Evolutionary conservation across 2,888 invertebrate species (phyloP), one percentile per base, ranked within the genome.

Genomic region (Germaria angustata): DNA sequence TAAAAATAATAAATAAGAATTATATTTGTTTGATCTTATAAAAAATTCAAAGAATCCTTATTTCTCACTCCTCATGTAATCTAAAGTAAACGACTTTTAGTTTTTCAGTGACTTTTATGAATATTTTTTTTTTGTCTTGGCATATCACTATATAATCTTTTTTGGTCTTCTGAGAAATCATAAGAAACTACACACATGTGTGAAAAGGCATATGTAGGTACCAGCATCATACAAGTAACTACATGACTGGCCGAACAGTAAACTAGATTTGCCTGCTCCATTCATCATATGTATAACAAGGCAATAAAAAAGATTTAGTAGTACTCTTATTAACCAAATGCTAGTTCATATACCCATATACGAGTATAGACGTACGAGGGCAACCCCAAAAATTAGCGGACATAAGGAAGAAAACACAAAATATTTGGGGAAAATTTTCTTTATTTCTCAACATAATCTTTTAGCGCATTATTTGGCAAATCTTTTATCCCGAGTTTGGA

Each of bases 251-350:
- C 13, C 61, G 53, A 51, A 53, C 32, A 32, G 32, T 77, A 59
- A 69, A 69, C 41, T 68, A 20, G 55, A 51, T 53, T 66, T 66
- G 39, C 39, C 66, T 11, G 44, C 41, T 51, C 24, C 73, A 69
- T 78, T 59, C 66, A 61, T 44, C 59, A 66, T 59, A 22, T 20
- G 15, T 41, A 15, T 8, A 63, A 20, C 65, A 73, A 63, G 53
- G n/a, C 68, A 51, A 59, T 46, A 59, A 57, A 66, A 46, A 24
- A 61, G 20, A 39, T n/a, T 63, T 34, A 17, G 32, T 46, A 32
- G 8, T 46, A 63, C 32, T n/a, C 0, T 9, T 28, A 22, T 17
- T 17, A 57, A 15, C 8, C 13, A 0, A 36, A 7, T 51, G n/a
- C 15, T 15, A 15, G 11, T 32, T 7, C 13, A 22, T 13, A 49